Evolutionary conservation across 2,797 vertebrate species (phyloP).

Genomic region (Okamejei kenojei): DNA sequence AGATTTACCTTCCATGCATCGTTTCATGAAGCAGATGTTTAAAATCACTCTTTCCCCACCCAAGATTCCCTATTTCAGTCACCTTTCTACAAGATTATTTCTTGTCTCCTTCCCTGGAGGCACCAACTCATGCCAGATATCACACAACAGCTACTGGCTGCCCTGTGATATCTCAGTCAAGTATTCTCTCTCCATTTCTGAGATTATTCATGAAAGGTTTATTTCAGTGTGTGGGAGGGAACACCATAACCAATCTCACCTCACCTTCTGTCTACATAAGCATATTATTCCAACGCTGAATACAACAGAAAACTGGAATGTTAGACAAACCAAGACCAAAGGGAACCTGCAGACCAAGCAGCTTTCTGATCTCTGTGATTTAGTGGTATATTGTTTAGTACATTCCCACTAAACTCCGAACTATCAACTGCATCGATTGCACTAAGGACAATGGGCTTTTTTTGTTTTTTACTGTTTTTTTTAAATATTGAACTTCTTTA

Average conservation of each 20-base stretch:
- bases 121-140: neutral
- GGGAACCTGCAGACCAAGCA: neutral
- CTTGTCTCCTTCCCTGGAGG: too few relatives aligned
- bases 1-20: neutral
- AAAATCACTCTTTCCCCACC: neutral
- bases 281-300: neutral
- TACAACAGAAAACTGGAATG: neutral
- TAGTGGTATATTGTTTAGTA: neutral
- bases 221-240: neutral
- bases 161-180: neutral
- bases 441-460: too few relatives aligned
- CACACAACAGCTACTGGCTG: neutral
- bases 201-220: neutral
- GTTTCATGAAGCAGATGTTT: neutral
- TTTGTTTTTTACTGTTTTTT: too few relatives aligned
- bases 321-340: neutral
- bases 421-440: too few relatives aligned
- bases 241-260: neutral
- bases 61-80: too few relatives aligned
- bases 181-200: neutral
- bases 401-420: neutral
- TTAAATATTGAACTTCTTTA: too few relatives aligned
- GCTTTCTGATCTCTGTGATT: neutral
- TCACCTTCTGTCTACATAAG: neutral
- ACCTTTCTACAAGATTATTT: too few relatives aligned